These are phyloP conservation scores for Aegotheles bennettii DNA, from an alignment of 2,113 vertebrate species.

Conservation along the genomic window DNA sequence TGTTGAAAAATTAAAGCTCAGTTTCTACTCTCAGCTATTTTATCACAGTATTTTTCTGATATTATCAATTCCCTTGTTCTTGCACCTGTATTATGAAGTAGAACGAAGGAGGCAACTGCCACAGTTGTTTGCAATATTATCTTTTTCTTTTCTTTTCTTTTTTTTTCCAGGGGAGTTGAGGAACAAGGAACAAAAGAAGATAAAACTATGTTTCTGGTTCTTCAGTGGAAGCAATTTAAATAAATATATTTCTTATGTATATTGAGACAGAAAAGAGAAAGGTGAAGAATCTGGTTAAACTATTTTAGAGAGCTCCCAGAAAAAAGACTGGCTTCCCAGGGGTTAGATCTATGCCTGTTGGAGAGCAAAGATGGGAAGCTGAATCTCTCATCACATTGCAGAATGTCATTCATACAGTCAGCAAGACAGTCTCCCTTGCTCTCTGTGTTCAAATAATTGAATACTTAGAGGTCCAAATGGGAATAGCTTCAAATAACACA, in stretches of 20 bases:
- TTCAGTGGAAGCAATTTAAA: not conserved
- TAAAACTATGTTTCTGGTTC: not conserved
- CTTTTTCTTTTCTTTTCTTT: no score
- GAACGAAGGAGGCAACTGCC: not conserved
- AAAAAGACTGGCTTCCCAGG: not conserved
- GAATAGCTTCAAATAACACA: not conserved
- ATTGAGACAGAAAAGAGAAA: not conserved
- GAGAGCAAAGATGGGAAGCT: not conserved
- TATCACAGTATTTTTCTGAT: not conserved
- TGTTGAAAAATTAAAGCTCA: not conserved
- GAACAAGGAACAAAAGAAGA: not conserved
- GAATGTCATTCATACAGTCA: not conserved
- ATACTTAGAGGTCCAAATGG: not conserved
- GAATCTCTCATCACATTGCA: not conserved
- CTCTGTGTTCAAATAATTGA: not conserved
- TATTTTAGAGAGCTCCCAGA: not conserved
- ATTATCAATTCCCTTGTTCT: not conserved
- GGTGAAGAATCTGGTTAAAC: not conserved
- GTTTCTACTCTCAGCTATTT: not conserved
- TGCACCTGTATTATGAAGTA: not conserved
- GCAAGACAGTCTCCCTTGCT: not conserved
- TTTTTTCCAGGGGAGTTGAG: no score
- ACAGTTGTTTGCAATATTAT: not conserved
- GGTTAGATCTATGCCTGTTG: not conserved
- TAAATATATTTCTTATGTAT: not conserved